Percentiles rank a stretch among this genome's conserved stretches.
Conservation (phyloP, 2,888 invertebrate genomes). For the Platycheirus rosarum region DNA sequence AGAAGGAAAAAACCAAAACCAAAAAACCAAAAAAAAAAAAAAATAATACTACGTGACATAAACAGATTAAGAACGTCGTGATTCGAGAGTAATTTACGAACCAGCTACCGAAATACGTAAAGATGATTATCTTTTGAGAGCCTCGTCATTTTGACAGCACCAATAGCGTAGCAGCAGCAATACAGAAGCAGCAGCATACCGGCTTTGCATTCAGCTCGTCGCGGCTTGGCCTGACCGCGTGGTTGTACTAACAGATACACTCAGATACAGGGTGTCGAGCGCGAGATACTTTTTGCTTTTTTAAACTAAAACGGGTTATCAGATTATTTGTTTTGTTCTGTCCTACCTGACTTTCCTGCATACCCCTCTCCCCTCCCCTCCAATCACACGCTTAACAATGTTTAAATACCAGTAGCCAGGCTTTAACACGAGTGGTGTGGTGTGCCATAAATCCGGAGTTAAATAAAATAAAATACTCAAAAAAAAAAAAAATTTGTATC, state of each 20-base stretch:
- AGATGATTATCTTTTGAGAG: slow-evolving; percentile 74
- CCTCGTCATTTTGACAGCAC: slow-evolving; percentile 80
- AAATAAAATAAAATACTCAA: slow-evolving; percentile 18
- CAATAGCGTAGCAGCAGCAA: slow-evolving; percentile 51
- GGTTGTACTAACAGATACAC: slow-evolving; percentile 42
- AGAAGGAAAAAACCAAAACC: slow-evolving; percentile 39
- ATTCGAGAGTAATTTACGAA: slow-evolving; percentile 82
- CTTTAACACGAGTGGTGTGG: slow-evolving; percentile 70
- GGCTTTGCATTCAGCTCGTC: slow-evolving; percentile 70
- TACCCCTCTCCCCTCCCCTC: slow-evolving; percentile 37
- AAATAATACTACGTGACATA: slow-evolving; percentile 78
- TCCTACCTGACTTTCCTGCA: slow-evolving; percentile 6
- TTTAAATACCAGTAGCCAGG: slow-evolving; percentile 69
- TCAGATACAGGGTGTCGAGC: slow-evolving; percentile 54
- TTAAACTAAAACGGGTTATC: slow-evolving; percentile 72
- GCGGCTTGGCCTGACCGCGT: slow-evolving; percentile 77
- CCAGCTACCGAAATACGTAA: slow-evolving; percentile 83
- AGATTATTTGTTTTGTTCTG: slow-evolving; percentile 73
- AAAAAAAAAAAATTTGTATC: slow-evolving; percentile 17
- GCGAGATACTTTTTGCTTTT: slow-evolving; percentile 28
- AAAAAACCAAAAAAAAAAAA: slow-evolving; percentile 74
- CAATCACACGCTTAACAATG: slow-evolving; percentile 52
- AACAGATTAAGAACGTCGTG: slow-evolving; percentile 78
- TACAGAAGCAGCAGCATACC: slow-evolving; percentile 26
- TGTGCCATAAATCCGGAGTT: slow-evolving; percentile 46